These are phyloP conservation scores for Crioceris asparagi DNA, from an alignment of 2,888 invertebrate genomes.

Conservation along the genomic window DNA sequence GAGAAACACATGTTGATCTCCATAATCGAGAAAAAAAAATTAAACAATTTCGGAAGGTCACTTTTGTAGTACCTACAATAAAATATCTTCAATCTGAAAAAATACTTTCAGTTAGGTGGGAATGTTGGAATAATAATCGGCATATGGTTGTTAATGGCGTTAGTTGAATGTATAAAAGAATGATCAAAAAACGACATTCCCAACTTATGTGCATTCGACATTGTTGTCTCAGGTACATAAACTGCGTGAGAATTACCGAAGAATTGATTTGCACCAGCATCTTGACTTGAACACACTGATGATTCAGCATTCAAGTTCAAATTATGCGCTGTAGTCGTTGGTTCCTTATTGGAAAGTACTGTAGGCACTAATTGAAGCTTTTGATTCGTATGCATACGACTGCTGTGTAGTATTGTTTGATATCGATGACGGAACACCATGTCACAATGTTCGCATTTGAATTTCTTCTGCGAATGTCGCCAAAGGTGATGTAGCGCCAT, in stretches of 20 bases:
- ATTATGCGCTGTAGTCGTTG: slow-evolving; percentile 19
- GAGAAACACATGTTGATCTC: no score
- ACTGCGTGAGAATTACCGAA: slow-evolving; percentile 29
- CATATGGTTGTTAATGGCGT: slow-evolving; percentile 36
- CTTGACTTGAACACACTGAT: slow-evolving; percentile 26
- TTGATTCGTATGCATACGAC: slow-evolving; percentile 34
- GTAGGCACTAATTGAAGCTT: slow-evolving; percentile 23
- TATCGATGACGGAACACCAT: slow-evolving; percentile 39
- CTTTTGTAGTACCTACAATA: slow-evolving; percentile 20
- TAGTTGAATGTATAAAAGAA: slow-evolving; percentile 34
- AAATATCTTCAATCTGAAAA: slow-evolving; percentile 6
- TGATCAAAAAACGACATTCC: slow-evolving; percentile 39
- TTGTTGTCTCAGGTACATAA: slow-evolving; percentile 35
- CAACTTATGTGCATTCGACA: slow-evolving; percentile 35
- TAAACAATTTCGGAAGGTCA: slow-evolving; percentile 22
- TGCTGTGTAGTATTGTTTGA: slow-evolving; percentile 41
- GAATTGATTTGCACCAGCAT: slow-evolving; percentile 29
- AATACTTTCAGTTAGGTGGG: slow-evolving; percentile 30
- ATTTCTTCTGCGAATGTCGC: slow-evolving; percentile 38
- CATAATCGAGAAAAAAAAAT: no score
- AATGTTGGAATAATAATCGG: slow-evolving; percentile 39
- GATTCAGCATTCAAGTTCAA: slow-evolving; percentile 28
- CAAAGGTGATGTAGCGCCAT: slow-evolving; percentile 42
- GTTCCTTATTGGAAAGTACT: slow-evolving; percentile 33
- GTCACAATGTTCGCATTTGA: slow-evolving; percentile 41